phyloP scores from a whole-genome alignment of 2,797 vertebrate species.

The Rallus crepitans region DNA sequence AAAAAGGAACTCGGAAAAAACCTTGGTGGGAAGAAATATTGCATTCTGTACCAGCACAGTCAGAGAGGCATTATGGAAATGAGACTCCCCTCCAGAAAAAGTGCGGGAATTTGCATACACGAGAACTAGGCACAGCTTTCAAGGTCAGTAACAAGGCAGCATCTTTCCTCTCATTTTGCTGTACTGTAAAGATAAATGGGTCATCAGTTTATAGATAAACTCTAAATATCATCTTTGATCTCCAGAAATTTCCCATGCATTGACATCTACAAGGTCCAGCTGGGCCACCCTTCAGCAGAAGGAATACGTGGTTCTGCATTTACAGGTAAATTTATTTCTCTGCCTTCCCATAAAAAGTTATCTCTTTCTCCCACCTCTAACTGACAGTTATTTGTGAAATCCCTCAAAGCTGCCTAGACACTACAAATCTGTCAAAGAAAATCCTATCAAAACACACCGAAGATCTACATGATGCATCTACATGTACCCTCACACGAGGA shows the following conservation, averaged over 20 bases:
- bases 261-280: neutral
- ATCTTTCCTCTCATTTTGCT: neutral
- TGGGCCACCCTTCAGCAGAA: neutral
- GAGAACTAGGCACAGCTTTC: neutral
- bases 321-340: neutral
- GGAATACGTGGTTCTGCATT: neutral
- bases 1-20: neutral
- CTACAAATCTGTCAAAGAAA: neutral
- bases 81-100: neutral
- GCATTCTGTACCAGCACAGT: neutral
- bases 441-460: neutral
- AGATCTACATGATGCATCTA: neutral
- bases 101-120: neutral
- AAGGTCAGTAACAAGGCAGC: neutral
- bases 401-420: neutral
- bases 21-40: neutral
- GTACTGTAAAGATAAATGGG: neutral
- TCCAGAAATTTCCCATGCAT: neutral
- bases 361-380: neutral
- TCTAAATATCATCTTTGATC: neutral
- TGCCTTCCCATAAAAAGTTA: neutral
- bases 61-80: neutral
- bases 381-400: neutral
- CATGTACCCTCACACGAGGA: neutral
- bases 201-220: neutral